Evolutionary conservation across 2,888 invertebrate genomes (phyloP), one percentile per base, ranked within the genome.

Genomic region (Masnerella sp.): DNA sequence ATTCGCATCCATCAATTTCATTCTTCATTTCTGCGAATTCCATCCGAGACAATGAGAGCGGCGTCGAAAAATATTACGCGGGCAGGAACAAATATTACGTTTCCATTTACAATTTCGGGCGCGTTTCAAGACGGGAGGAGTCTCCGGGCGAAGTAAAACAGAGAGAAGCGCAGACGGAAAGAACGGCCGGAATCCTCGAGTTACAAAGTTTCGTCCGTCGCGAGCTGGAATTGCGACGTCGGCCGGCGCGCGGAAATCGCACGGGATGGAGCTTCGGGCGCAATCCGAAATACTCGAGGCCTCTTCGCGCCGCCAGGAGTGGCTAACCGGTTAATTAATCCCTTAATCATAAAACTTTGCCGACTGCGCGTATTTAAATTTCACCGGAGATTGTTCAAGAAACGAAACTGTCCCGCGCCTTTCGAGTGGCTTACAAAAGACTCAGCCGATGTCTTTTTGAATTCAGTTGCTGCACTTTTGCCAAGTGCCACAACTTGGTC

Each of bases 291-390:
- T 79, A 77, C 80, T 79, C 64, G 77, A 74, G 71, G 76, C 76
- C 68, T 70, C 72, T 64, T 65, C 49, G 65, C 62, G 67, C 49
- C 32, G 56, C 62, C 40, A 43, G 67, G 59, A 74, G 69, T 65
- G 67, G 71, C 56, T 65, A 73, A 52, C 72, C 69, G 74, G 77
- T 75, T 83, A 84, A 84, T 84, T 84, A 84, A 84, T 83, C 80
- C 79, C 79, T 82, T 83, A 80, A 82, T 83, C 83, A 80, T 80
- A 81, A 84, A 84, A 84, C 80, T 84, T 84, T 76, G 68, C 64
- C 77, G 74, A 62, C 78, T 74, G 12, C 79, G 78, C 75, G 77
- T 80, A 81, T 81, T 81, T 80, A 79, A 79, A 81, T 81, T 80
- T 73, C 51, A 49, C 61, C 51, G 42, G 68, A 67, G 72, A 78